Evolutionary conservation across 2,113 vertebrate species (phyloP), one percentile per base, ranked within the genome.

Genomic region (Brienomyrus brachyistius): DNA sequence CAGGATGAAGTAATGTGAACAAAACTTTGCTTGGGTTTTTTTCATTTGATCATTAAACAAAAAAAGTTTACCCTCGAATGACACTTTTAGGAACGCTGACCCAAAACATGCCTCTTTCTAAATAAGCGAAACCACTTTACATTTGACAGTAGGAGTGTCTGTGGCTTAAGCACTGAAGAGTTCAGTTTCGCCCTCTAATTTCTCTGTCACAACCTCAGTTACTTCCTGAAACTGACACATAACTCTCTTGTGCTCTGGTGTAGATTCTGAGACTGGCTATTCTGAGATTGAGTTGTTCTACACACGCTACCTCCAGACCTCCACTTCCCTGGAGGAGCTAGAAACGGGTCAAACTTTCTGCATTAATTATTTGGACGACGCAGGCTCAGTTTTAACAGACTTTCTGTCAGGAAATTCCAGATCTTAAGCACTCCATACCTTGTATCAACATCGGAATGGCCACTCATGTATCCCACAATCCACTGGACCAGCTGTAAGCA

Each of bases 71-170:
- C 77, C 40, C 40, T 40, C 77, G 43, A 47, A 84, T 19, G 21
- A 84, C 45, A 23, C 40, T 23, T 48, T 82, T 45, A 84, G 11
- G 74, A 51, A 23, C 9, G 23, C 48, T 86, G 74, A 84, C 45
- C 17, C 21, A n/a, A 84, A 84, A 84, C 86, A 87, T 52, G 31
- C 86, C 52, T 21, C 51, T 27, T 87, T 84, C 82, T 84, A 48
- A 15, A 54, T 27, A 11, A 86, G 85, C 27, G 45, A 52, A n/a
- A 86, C 19, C n/a, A n/a, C 43, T 84, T 77, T 80, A 43, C 74
- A 80, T 80, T 19, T 80, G 74, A 84, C 82, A 43, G 43, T 48
- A 8, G 15, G 80, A 47, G 21, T 84, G 17, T n/a, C 82, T 47
- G 40, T 9, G 80, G 19, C 0, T 47, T 21, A 47, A 47, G 80